A percentile compares a stretch with the other conserved stretches of the same genome.
These are phyloP conservation scores for Dicrostonyx torquatus DNA, from an alignment of 2,797 vertebrate genomes.

Conservation along the genomic window DNA sequence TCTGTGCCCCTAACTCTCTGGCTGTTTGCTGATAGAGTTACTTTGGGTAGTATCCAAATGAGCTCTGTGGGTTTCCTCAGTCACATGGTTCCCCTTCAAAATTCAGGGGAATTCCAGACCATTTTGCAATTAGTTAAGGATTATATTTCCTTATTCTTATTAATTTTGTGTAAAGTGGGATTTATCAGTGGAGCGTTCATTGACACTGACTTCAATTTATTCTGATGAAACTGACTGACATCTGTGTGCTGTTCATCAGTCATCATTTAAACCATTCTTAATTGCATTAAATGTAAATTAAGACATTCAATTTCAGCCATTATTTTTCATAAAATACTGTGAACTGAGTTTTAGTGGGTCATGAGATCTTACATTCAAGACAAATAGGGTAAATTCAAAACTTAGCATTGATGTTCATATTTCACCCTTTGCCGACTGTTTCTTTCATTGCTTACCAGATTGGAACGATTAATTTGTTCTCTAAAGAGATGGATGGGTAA, in stretches of 20 bases:
- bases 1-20: slow-evolving; percentile 65
- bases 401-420: slow-evolving; percentile 90
- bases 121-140: slow-evolving; percentile 91
- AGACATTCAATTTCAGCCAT: slow-evolving; percentile 98
- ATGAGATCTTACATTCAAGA: slow-evolving; percentile 91
- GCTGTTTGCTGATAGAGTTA: slow-evolving; percentile 57
- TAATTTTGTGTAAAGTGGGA: slow-evolving; percentile 93
- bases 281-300: slow-evolving; percentile 99
- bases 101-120: slow-evolving; percentile 90
- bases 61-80: slow-evolving; percentile 75
- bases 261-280: slow-evolving; percentile 98
- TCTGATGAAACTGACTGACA: slow-evolving; percentile 96
- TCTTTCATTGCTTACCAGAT: slow-evolving; percentile 88
- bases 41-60: slow-evolving; percentile 15
- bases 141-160: slow-evolving; percentile 95
- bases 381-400: slow-evolving; percentile 92
- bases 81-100: slow-evolving; percentile 73
- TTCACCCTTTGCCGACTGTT: slow-evolving; percentile 88
- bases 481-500: slow-evolving; percentile 85
- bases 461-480: slow-evolving; percentile 89
- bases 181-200: slow-evolving; percentile 91
- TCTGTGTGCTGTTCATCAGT: slow-evolving; percentile 96
- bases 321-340: slow-evolving; percentile 99
- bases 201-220: slow-evolving; percentile 91
- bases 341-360: slow-evolving; percentile 97